Evolutionary conservation across 2,797 vertebrate genomes (phyloP), one percentile per base, ranked within the genome.

Genomic region (Percopsis omiscomaycus): DNA sequence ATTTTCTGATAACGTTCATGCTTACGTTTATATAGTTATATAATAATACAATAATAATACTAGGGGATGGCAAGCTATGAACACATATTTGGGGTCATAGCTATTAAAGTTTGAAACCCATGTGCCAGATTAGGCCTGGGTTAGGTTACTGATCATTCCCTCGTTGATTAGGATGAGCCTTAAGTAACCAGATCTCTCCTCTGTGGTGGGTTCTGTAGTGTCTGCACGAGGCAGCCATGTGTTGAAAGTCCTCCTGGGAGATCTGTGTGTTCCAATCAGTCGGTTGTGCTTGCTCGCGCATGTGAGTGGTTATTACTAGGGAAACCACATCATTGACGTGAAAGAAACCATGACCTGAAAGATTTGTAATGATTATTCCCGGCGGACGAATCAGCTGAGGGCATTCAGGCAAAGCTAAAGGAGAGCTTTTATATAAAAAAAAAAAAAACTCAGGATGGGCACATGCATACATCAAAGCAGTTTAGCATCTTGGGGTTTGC

Each of bases 291-390:
- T 73, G 75, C 70, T 68, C 45, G 50, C 68, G 73, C 74, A 71
- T 80, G 61, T 70, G 64, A 84, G 80, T 71, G 64, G 64, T 86
- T 80, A 83, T 81, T 42, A 42, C 9, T 84, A 84, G 64, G 65
- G 68, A 84, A 86, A 82, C 78, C 74, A 71, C 82, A 78, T 59
- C 78, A 78, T 61, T 84, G 69, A 65, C 65, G 66, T 67, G 71
- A 79, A 79, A 83, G 75, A 69, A 37, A 74, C 22, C 58, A 30
- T 55, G 56, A 82, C 79, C 74, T 79, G 70, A 82, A 81, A 67
- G 75, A 79, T 83, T 82, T 78, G 73, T 78, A 83, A 85, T 69
- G 67, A 88, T 59, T 55, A 56, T 49, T 87, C 82, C 80, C 86
- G 13, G 64, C 2, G 79, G 85, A 80, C 44, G 59, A 64, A 75